These are phyloP conservation scores for Arvicanthis niloticus DNA, from an alignment of 2,113 vertebrate species.

Conservation along the genomic window DNA sequence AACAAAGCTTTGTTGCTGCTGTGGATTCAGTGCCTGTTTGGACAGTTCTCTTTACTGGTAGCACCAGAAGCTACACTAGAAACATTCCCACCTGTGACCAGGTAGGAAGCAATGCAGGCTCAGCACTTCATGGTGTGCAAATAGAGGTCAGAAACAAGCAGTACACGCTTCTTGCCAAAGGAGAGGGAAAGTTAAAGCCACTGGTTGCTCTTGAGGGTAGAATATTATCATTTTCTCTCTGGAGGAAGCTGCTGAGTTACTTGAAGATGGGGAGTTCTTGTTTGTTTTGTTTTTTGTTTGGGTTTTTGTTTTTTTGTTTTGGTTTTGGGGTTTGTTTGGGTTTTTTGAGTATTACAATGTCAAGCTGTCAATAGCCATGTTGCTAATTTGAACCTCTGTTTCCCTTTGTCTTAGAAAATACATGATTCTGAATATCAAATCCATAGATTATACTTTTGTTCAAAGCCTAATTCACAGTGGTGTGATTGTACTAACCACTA, in stretches of 20 bases:
- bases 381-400: slow-evolving; percentile 21
- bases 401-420: slow-evolving; percentile 48
- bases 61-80: slow-evolving; percentile 10
- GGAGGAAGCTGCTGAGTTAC: slow-evolving; percentile 41
- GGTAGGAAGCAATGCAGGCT: slow-evolving; percentile 36
- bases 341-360: slow-evolving; percentile 16
- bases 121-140: neutral
- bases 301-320: neutral
- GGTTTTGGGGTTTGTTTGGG: neutral
- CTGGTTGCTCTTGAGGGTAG: slow-evolving; percentile 83
- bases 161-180: neutral
- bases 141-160: neutral
- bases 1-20: slow-evolving; percentile 65
- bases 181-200: slow-evolving; percentile 56
- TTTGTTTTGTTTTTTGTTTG: neutral
- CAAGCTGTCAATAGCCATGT: neutral
- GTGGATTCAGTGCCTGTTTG: neutral
- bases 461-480: slow-evolving; percentile 79
- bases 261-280: slow-evolving; percentile 22
- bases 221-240: slow-evolving; percentile 69
- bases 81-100: neutral
- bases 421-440: slow-evolving; percentile 41
- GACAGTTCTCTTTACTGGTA: neutral
- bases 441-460: slow-evolving; percentile 52
- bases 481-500: slow-evolving; percentile 85